phyloP scores from a whole-genome alignment of 2,888 invertebrate species.

The Agrotis segetum region DNA sequence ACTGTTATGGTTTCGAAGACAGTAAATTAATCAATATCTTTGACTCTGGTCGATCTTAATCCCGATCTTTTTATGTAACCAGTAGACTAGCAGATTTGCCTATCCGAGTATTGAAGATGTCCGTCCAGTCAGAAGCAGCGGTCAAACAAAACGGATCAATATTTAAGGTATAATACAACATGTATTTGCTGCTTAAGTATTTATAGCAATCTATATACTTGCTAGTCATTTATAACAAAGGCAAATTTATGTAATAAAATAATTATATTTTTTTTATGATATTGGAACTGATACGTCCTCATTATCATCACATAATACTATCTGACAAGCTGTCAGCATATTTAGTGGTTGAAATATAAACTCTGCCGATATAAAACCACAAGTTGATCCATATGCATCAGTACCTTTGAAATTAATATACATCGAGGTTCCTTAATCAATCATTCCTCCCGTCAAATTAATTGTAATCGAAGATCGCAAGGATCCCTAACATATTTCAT shows the following conservation, averaged over 20 bases:
- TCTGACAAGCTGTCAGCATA: conserved; percentile 10
- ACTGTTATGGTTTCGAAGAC: neutral
- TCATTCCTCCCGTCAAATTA: conserved; percentile 32
- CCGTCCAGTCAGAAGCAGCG: too few relatives aligned
- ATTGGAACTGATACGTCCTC: neutral
- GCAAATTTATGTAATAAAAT: neutral
- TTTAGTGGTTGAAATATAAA: conserved; percentile 18
- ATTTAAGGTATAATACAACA: too few relatives aligned
- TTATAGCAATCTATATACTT: neutral
- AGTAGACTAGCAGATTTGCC: too few relatives aligned
- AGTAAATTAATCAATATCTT: neutral
- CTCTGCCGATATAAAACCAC: neutral
- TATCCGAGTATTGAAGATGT: too few relatives aligned
- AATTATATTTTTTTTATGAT: neutral
- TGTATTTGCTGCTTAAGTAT: too few relatives aligned
- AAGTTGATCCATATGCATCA: conserved; percentile 1
- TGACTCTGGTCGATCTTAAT: too few relatives aligned
- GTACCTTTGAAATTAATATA: conserved; percentile 1
- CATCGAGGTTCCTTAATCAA: conserved; percentile 12
- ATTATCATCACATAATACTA: conserved; percentile 8
- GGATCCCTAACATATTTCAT: conserved; percentile 32
- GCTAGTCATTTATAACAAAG: neutral
- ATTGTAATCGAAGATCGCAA: conserved; percentile 10
- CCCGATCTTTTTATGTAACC: too few relatives aligned
- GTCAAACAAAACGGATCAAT: too few relatives aligned